Conservation (phyloP, 2,113 vertebrate species). For the Chamaetylas fuelleborni region DNA sequence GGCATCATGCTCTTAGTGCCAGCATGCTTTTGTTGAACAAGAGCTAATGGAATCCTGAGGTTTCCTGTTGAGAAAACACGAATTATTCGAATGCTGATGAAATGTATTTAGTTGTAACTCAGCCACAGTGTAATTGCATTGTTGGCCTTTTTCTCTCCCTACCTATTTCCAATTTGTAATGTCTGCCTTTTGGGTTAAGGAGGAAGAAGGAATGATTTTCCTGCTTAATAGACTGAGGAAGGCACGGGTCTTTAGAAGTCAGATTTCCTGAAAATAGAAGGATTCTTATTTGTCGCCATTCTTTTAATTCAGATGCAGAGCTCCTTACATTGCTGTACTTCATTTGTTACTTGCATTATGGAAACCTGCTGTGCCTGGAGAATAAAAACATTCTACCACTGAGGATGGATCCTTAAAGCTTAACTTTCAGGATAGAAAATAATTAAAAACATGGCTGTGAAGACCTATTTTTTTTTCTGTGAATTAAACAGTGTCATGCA, state of each 20-base stretch:
- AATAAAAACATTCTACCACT: not conserved
- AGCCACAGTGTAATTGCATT: fast-evolving
- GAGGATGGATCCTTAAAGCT: not conserved
- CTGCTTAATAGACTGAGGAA: not conserved
- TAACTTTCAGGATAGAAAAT: not conserved
- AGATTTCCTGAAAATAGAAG: not conserved
- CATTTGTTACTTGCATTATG: not conserved
- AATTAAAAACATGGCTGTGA: not conserved
- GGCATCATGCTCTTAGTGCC: not conserved
- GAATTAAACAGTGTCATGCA: not conserved
- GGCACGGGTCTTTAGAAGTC: not conserved
- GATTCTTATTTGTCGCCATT: not conserved
- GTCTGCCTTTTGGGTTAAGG: not conserved
- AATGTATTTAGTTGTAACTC: not conserved
- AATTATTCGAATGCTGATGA: not conserved
- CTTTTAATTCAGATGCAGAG: not conserved
- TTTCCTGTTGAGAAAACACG: not conserved
- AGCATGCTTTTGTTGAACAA: not conserved
- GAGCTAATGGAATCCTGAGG: not conserved
- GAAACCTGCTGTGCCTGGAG: not conserved
- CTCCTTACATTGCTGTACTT: not conserved
- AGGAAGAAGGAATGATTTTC: not conserved
- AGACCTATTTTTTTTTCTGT: not conserved
- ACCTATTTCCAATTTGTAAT: not conserved
- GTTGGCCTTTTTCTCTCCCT: not conserved